Evolutionary conservation across 1,140 invertebrate species (phyloP), one percentile per base, ranked within the genome.

Genomic region (Leptoteleia sp.): DNA sequence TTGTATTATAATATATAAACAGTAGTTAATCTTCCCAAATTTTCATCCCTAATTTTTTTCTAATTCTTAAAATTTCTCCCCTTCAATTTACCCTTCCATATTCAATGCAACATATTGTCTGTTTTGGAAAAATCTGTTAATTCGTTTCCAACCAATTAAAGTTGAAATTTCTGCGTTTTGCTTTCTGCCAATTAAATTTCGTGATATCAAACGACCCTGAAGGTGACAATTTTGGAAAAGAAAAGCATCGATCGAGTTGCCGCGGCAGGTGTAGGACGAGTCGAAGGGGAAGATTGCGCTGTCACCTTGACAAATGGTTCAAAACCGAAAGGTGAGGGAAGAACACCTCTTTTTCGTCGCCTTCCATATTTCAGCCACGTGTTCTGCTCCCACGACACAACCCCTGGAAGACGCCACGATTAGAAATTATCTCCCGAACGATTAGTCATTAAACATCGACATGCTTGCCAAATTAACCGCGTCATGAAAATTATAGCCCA

Each of bases 241-340:
- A 38, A 43, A 50, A 38, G 16, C 11, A 67, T 70, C 61, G 71
- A 80, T 78, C 48, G 61, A 45, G 19, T 77, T 72, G 38, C 38
- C 27, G 42, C 47, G 64, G 61, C 76, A 78, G 79, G 67, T 76
- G 79, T 70, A 73, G 72, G 67, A 75, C 62, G 77, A 77, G 79
- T 80, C 71, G 64, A 61, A 75, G 83, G 80, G 81, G 75, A 81
- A 87, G 82, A 88, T 87, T 83, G 82, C 73, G 81, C 81, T 89
- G 84, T 87, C 87, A 88, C 83, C 82, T 86, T 88, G 87, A 89
- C 84, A 87, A 88, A 89, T 88, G 84, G 75, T 86, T 79, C 61
- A 78, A 82, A 80, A 85, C 72, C 62, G 64, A 78, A 82, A 85
- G 81, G 84, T 85, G 79, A 80, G 65, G 38, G 42, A 68, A 31